Conservation (phyloP, 2,888 invertebrate genomes). For the Blastobasis lacticolella region DNA sequence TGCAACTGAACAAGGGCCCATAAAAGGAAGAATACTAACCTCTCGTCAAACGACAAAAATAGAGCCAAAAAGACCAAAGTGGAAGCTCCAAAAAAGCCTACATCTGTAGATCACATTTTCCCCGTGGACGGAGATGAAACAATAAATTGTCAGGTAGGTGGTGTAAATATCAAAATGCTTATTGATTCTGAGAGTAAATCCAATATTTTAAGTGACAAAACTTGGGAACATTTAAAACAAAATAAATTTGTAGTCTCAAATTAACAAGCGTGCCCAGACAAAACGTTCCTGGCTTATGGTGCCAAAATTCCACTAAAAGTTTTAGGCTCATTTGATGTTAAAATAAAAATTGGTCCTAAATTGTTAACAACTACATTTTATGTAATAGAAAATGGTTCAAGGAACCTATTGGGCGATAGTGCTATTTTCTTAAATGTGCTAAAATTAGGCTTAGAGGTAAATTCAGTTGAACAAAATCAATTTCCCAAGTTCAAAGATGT, state of each 20-base stretch:
- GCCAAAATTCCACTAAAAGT: conserved; percentile 11
- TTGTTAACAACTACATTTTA: conserved; percentile 8
- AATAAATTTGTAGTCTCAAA: conserved; percentile 2
- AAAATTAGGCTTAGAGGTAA: conserved; percentile 9
- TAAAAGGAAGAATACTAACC: conserved; percentile 2
- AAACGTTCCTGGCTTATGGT: conserved; percentile 17
- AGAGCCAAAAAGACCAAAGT: neutral
- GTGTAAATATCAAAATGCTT: conserved; percentile 10
- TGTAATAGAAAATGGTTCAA: conserved; percentile 11
- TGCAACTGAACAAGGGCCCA: conserved; percentile 7
- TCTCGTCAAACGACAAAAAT: neutral
- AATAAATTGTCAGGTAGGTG: conserved; percentile 13
- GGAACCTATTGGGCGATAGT: conserved; percentile 11
- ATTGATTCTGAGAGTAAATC: conserved; percentile 17
- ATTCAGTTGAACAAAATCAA: neutral
- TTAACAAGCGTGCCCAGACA: conserved; percentile 9
- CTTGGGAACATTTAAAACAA: conserved; percentile 14
- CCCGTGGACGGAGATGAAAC: conserved; percentile 11
- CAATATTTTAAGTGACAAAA: conserved; percentile 14
- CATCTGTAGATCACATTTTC: conserved; percentile 12
- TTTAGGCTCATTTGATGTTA: conserved; percentile 16
- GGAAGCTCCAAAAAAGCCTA: neutral
- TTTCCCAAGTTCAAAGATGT: conserved; percentile 14
- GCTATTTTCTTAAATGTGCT: conserved; percentile 10
- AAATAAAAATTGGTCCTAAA: conserved; percentile 3